Evolutionary conservation across 2,888 invertebrate genomes (phyloP), one percentile per base, ranked within the genome.

Genomic region (Drosophila fungiperda): DNA sequence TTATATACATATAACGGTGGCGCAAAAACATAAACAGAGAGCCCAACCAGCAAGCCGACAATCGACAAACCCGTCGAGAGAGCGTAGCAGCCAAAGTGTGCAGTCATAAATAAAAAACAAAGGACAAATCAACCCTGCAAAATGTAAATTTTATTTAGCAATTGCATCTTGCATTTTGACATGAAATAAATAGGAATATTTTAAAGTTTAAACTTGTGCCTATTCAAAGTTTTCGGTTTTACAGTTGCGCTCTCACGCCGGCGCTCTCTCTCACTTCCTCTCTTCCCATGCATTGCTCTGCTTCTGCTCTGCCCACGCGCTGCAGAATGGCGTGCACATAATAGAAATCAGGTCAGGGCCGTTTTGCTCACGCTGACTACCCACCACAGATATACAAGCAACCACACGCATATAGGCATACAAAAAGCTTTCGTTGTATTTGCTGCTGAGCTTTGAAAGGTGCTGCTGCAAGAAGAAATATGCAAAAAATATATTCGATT

Each of bases 271-370:
- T 68, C 71, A 26, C 23, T 74, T 42, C n/a, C 50, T 29, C 73
- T 74, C 76, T 76, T 75, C 74, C 74, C 67, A 68, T 74, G 74
- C 76, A 35, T 66, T 66, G 48, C 54, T 33, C 68, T 78, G 74
- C 63, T 63, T 40, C 36, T 54, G 79, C 72, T 66, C 78, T 78
- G 76, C 86, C 83, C 86, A 82, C 86, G 81, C 86, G 75, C 90
- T 87, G 80, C 85, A 89, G 72, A 76, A 89, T 87, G 75, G 82
- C 87, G 78, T 88, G 79, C 77, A 80, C 70, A 69, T 73, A 78
- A 80, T 72, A 68, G 69, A 83, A 92, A 90, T 79, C 92, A 92
- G 93, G 93, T 93, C 93, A 93, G 89, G 93, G 93, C 89, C 93
- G 90, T 90, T 92, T 91, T 90, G 92, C 92, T 92, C 92, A 86